Conservation (phyloP, 2,888 invertebrate genomes). For the Rhagonycha lutea region DNA sequence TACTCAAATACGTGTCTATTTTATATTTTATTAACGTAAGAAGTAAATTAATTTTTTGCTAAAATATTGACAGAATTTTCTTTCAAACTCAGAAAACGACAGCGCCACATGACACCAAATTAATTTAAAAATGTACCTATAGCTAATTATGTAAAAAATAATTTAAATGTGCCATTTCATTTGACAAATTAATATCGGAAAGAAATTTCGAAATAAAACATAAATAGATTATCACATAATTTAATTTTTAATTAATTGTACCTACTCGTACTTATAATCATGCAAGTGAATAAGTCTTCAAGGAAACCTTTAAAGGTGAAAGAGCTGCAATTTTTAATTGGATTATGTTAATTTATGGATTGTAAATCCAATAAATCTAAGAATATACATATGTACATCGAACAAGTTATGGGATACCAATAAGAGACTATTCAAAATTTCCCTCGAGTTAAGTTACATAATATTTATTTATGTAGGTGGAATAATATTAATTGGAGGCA, state of each 20-base stretch:
- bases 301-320: conserved; percentile 38
- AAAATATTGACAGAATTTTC: not conserved
- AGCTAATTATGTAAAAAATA: not conserved
- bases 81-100: not conserved
- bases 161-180: not conserved
- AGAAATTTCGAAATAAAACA: not conserved
- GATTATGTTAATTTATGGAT: conserved; percentile 40
- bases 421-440: not conserved
- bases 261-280: conserved; percentile 12
- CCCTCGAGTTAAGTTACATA: not conserved
- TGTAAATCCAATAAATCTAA: conserved; percentile 37
- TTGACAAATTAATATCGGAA: not conserved
- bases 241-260: not conserved
- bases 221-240: not conserved
- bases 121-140: not conserved
- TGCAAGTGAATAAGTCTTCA: conserved; percentile 31
- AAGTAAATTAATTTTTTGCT: not conserved
- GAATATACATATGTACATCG: conserved; percentile 6
- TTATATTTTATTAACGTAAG: not conserved
- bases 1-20: not conserved
- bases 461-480: not conserved
- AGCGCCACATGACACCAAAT: not conserved
- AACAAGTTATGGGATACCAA: not conserved
- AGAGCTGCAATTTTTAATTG: conserved; percentile 37
- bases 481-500: not conserved